These are phyloP conservation scores for Pantala flavescens DNA, from an alignment of 1,140 invertebrate species.

Conservation along the genomic window DNA sequence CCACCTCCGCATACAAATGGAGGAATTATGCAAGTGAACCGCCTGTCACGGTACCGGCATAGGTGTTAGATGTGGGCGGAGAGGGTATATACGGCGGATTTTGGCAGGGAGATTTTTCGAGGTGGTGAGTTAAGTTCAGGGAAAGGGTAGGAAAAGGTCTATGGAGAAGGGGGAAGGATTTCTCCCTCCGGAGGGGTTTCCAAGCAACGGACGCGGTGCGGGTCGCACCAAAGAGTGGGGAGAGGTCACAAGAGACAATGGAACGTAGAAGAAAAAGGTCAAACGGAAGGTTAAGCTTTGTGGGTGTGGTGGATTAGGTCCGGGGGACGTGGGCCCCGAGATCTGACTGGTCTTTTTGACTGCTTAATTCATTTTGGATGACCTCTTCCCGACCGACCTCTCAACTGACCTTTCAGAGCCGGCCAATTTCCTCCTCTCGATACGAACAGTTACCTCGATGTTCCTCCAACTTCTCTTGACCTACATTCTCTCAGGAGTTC, in stretches of 20 bases:
- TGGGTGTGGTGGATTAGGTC: not conserved
- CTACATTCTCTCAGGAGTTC: not conserved
- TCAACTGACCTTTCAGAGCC: not conserved
- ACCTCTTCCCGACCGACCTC: not conserved
- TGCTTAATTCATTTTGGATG: constrained; percentile 10
- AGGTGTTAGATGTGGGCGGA: not conserved
- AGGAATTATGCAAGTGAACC: not conserved
- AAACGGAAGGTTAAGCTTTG: not conserved
- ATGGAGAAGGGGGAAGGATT: not conserved
- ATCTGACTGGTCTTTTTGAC: not conserved
- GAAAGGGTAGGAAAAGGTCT: not conserved
- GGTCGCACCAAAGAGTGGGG: not conserved
- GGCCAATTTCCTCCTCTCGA: not conserved
- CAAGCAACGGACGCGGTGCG: not conserved
- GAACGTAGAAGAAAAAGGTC: not conserved
- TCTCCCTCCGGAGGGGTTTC: not conserved
- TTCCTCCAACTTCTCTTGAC: not conserved
- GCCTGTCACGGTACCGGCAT: not conserved
- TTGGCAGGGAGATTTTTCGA: not conserved
- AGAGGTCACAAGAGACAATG: not conserved
- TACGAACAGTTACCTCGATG: not conserved
- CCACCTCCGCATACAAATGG: not conserved
- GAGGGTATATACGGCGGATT: no score
- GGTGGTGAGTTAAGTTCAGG: not conserved
- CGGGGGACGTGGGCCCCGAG: not conserved